Base-by-base conservation (phyloP, 2,888 invertebrate genomes). In the Piscicola geometra region DNA sequence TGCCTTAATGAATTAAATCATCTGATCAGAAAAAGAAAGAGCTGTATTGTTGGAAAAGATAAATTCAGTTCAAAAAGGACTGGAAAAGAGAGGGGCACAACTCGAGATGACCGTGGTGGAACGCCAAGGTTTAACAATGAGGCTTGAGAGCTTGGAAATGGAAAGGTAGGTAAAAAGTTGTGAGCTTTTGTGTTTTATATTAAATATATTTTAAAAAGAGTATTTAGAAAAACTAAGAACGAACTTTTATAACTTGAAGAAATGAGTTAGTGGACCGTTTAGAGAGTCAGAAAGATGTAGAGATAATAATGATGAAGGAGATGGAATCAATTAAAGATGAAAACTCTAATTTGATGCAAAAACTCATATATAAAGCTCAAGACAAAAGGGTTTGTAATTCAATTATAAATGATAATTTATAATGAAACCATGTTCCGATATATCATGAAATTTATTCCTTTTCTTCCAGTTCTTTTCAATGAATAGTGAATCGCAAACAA, bases 221-320 rank as follows among this genome's bases (percentile, higher is more conserved):
- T 41, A 41, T 41, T 15, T 9, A 41, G 15, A 41, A 9, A 41
- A n/a, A n/a, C n/a, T n/a, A n/a, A n/a, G n/a, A n/a, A n/a, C n/a
- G n/a, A n/a, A n/a, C n/a, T 41, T 41, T 41, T 15, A 41, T 15
- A 41, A 56, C 60, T 3, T 25, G 21, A 18, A 56, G 60, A 56
- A 21, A 18, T 15, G 60, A 56, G 5, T 25, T 56, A 3, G 5
- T 25, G 25, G n/a, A 25, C 3, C 5, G 60, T 3, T 25, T 5
- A 5, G 73, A 73, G 28, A 35, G 56, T 25, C 64, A 56, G 33
- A 52, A 28, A 0, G 64, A 64, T n/a, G 73, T 30, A n/a, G 64
- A 73, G 36, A 25, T 73, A 3, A 30, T 73, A n/a, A 28, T 73
- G 60, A 64, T 73, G 73, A 12, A 56, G 28, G 73, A 60, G 36